phyloP scores from a whole-genome alignment of 2,888 invertebrate species.

The Syrista parreyssii region DNA sequence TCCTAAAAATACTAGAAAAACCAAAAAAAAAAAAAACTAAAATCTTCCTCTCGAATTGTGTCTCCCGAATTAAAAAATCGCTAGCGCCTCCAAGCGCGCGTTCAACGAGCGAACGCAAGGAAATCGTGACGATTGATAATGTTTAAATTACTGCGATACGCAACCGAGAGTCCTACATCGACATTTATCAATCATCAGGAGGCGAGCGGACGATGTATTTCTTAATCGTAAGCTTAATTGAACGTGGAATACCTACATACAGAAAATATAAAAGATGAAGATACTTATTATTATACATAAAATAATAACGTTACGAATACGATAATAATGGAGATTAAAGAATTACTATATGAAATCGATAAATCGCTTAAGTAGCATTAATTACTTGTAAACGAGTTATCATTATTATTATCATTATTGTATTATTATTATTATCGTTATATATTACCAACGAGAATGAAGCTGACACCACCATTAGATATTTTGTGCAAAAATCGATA shows the following conservation, averaged over 20 bases:
- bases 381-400: slow-evolving; percentile 19
- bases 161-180: neutral
- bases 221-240: slow-evolving; percentile 21
- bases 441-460: neutral
- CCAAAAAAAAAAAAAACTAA: no score
- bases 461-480: neutral
- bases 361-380: neutral
- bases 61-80: neutral
- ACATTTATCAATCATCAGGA: slow-evolving; percentile 1
- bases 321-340: neutral
- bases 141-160: neutral
- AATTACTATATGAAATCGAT: slow-evolving; percentile 6
- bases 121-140: neutral
- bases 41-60: neutral
- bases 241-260: slow-evolving; percentile 44
- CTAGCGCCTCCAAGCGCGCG: no score
- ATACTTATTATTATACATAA: slow-evolving; percentile 25
- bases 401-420: slow-evolving; percentile 33
- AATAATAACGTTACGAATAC: slow-evolving; percentile 8
- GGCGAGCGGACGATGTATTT: slow-evolving; percentile 6
- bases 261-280: slow-evolving; percentile 45
- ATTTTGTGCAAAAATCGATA: neutral
- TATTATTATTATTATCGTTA: slow-evolving; percentile 8
- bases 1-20: neutral
- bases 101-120: neutral